Conservation (phyloP, 92 coral and sea anemone genomes). For the Phymanthus crucifer region DNA sequence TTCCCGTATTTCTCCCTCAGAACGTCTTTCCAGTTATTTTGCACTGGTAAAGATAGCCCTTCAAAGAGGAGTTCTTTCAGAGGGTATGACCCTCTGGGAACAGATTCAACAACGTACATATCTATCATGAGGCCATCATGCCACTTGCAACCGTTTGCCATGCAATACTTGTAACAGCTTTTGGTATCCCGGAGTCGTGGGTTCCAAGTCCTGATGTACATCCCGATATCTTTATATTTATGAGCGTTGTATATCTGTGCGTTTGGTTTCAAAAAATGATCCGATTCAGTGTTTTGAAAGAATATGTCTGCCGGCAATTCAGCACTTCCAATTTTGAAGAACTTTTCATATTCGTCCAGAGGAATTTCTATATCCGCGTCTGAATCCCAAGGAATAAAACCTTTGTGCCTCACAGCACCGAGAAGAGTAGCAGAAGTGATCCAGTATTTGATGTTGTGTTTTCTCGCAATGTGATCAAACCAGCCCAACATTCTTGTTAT, state of each 20-base stretch:
- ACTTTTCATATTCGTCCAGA: constrained; percentile 54
- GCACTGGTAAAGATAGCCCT: constrained; percentile 67
- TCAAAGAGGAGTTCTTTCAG: constrained; percentile 60
- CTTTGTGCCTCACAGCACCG: constrained; percentile 76
- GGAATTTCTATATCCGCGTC: constrained; percentile 67
- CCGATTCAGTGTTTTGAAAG: constrained; percentile 67
- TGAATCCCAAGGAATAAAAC: constrained; percentile 79
- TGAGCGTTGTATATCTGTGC: neutral
- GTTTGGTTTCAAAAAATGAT: constrained; percentile 57
- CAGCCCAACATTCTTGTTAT: constrained; percentile 58
- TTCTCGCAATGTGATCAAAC: constrained; percentile 59
- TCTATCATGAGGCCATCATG: constrained; percentile 73
- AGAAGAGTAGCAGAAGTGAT: constrained; percentile 64
- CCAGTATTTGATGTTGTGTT: constrained; percentile 61
- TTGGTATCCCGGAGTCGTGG: constrained; percentile 67
- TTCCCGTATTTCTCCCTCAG: constrained; percentile 44
- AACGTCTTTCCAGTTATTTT: constrained; percentile 53
- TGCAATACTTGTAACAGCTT: constrained; percentile 71
- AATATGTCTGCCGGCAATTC: constrained; percentile 69
- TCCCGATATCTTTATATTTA: constrained; percentile 61
- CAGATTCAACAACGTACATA: constrained; percentile 33
- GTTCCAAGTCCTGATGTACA: constrained; percentile 48
- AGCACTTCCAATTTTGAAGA: constrained; percentile 46
- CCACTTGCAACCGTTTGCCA: constrained; percentile 44
- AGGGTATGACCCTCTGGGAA: constrained; percentile 52